phyloP scores from a whole-genome alignment of 2,797 vertebrate species.

The Girardinus metallicus region DNA sequence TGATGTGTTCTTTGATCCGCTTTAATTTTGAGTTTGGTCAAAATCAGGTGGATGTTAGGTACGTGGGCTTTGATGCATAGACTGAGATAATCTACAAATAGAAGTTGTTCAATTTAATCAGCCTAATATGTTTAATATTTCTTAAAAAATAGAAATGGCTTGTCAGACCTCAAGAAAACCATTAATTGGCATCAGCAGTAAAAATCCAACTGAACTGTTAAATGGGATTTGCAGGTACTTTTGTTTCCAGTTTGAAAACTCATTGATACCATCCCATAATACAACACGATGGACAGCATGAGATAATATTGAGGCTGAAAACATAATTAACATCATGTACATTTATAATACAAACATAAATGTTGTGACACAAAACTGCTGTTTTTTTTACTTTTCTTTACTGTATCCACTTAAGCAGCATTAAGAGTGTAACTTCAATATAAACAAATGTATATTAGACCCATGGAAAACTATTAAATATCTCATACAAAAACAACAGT shows the following conservation, averaged over 20 bases:
- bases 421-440: not conserved
- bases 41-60: not conserved
- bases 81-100: not conserved
- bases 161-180: not conserved
- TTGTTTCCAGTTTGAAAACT: not conserved
- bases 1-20: not conserved
- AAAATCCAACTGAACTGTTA: not conserved
- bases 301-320: not conserved
- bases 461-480: not conserved
- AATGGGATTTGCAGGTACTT: not conserved
- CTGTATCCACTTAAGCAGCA: not conserved
- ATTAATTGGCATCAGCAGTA: not conserved
- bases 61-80: not conserved
- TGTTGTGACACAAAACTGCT: not conserved
- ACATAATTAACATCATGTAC: not conserved
- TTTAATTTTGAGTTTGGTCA: not conserved
- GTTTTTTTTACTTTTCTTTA: too few species aligned
- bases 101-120: not conserved
- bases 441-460: not conserved
- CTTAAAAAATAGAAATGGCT: not conserved
- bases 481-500: not conserved
- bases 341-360: not conserved
- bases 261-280: not conserved
- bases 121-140: not conserved
- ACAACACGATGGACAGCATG: not conserved